Percentiles rank a stretch among this genome's conserved stretches.
Conservation (phyloP, 2,888 invertebrate species). For the Stenotaenia linearis region DNA sequence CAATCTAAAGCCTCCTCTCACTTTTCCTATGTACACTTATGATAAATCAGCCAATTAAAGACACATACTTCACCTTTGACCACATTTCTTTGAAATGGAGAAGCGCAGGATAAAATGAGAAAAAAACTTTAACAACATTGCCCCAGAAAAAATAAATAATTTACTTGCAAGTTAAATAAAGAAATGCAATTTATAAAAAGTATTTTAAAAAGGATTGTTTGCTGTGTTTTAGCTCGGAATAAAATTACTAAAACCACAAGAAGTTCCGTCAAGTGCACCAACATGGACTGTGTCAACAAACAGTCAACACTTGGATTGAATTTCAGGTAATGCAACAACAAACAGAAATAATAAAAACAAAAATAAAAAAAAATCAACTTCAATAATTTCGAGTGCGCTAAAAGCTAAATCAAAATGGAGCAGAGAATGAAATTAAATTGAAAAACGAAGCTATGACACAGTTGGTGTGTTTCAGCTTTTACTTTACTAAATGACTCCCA, state of each 20-base stretch:
- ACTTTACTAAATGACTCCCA: conserved; percentile 17
- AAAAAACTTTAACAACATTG: neutral
- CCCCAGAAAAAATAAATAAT: neutral
- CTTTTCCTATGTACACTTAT: conserved; percentile 15
- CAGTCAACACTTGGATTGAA: neutral
- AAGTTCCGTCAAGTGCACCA: neutral
- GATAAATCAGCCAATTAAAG: conserved; percentile 26
- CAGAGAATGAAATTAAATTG: conserved; percentile 9
- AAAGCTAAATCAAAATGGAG: conserved; percentile 19
- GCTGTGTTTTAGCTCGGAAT: neutral
- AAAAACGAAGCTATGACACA: conserved; percentile 24
- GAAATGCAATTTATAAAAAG: neutral
- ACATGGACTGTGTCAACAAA: neutral
- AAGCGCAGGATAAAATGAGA: neutral
- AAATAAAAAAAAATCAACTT: neutral
- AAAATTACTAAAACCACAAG: neutral
- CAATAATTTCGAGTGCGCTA: conserved; percentile 7
- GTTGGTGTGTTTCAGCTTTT: conserved; percentile 21
- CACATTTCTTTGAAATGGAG: neutral
- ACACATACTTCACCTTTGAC: conserved; percentile 16
- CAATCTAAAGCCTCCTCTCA: conserved; percentile 16
- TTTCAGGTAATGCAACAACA: conserved; percentile 14
- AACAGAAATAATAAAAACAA: neutral
- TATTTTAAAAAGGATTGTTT: neutral
- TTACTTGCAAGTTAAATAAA: neutral